Evolutionary conservation across 2,888 invertebrate species (phyloP), one percentile per base, ranked within the genome.

Genomic region (Mongoloraphidia duomilia): DNA sequence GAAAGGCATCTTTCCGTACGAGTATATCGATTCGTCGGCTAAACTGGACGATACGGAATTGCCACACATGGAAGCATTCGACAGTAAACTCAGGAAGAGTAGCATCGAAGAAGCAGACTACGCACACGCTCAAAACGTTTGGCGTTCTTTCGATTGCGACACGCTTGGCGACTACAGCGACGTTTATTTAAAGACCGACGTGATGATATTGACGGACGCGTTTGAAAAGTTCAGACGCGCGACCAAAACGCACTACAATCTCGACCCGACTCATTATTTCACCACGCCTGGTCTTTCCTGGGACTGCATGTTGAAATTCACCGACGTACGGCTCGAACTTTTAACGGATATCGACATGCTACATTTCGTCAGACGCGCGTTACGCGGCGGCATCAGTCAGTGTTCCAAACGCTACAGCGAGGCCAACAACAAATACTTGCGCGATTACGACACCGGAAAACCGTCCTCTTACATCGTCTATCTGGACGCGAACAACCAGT

Each of bases 251-350:
- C 54, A 50, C 9, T 58, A 61, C 47, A 44, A 54, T 14, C 50
- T 61, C 33, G 60, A 61, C 49, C 56, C 59, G 2, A 51, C 54
- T 37, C 57, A 57, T 33, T 61, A 60, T 52, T 60, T 54, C 38
- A 60, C 59, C 36, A 42, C 55, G 2, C 60, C 59, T 2, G 56
- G 58, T 1, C 43, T 62, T 26, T 52, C 58, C 9, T 61, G 56
- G 52, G 59, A 60, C 49, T 59, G 60, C 1, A 58, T 59, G 57
- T 46, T 62, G 2, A 60, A 60, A 50, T 46, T 52, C 42, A 60
- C 59, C 0, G 37, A 50, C 36, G 47, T 59, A 9, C 42, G 57
- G 36, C 35, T 60, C 8, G 56, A 60, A 34, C 44, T 62, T 3
- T 42, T 61, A 11, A 57, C 54, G 1, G 57, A 62, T 45, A 44